These are phyloP conservation scores for Eciton burchellii DNA, from an alignment of 1,140 invertebrate genomes.

Conservation along the genomic window DNA sequence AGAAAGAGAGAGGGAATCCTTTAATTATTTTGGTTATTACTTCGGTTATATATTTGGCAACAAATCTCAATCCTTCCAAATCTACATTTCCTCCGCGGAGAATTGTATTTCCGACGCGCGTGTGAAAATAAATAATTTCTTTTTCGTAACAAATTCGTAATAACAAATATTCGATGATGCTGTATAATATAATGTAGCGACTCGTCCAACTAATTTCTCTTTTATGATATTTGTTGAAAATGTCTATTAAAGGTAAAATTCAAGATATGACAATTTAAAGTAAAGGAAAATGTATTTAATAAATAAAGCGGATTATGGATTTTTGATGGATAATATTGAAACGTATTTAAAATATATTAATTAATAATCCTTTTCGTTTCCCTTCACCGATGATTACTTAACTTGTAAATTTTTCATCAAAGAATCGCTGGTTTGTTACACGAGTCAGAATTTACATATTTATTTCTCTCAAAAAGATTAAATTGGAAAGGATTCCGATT, in stretches of 20 bases:
- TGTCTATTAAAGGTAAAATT: not conserved
- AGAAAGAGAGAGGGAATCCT: not conserved
- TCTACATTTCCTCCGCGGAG: not conserved
- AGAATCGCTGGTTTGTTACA: conserved; percentile 1
- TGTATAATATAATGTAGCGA: not conserved
- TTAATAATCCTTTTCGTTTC: not conserved
- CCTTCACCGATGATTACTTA: not conserved
- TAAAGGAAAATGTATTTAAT: not conserved
- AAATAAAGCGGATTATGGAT: not conserved
- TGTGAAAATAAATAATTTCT: conserved; percentile 11
- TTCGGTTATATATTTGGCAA: not conserved
- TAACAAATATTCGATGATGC: not conserved
- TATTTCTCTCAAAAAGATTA: not conserved
- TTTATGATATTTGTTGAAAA: conserved; percentile 7
- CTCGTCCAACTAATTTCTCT: not conserved
- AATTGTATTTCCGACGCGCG: not conserved
- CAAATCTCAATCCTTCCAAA: conserved; percentile 23
- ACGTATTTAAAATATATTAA: conserved; percentile 5
- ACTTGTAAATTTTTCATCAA: conserved; percentile 6
- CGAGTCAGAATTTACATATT: not conserved
- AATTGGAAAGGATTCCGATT: not conserved
- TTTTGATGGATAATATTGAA: not conserved
- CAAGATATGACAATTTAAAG: not conserved
- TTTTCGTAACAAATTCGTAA: not conserved
- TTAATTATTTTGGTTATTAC: conserved; percentile 28